These are phyloP conservation scores for Datnioides undecimradiatus DNA, from an alignment of 2,113 vertebrate genomes.

Conservation along the genomic window DNA sequence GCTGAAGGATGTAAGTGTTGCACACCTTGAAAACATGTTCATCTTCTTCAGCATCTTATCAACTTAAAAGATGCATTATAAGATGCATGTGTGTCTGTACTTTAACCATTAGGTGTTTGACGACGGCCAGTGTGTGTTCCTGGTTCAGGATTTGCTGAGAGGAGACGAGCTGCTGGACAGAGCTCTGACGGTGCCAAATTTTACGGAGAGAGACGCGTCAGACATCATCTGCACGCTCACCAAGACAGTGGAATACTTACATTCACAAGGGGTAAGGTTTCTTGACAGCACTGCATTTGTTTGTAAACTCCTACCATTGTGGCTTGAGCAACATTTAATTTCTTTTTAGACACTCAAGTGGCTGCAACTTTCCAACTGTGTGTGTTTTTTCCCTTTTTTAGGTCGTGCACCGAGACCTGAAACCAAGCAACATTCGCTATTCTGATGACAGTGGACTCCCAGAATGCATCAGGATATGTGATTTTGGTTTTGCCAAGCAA, in stretches of 20 bases:
- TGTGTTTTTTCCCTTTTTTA: slow-evolving; percentile 56
- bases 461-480: slow-evolving; percentile 93
- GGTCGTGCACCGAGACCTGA: slow-evolving; percentile 97
- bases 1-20: slow-evolving; percentile 92
- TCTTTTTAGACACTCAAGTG: too few relatives aligned
- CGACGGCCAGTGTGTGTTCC: slow-evolving; percentile 90
- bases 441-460: slow-evolving; percentile 92
- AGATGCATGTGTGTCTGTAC: slow-evolving; percentile 20
- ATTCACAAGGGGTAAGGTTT: slow-evolving; percentile 91
- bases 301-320: neutral
- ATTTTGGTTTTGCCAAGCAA: slow-evolving; percentile 96
- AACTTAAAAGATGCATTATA: too few relatives aligned
- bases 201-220: slow-evolving; percentile 93
- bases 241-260: slow-evolving; percentile 95
- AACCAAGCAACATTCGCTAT: slow-evolving; percentile 96
- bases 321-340: neutral
- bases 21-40: neutral
- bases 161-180: slow-evolving; percentile 94
- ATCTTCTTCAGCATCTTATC: neutral
- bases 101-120: slow-evolving; percentile 90
- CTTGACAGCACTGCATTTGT: neutral
- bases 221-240: slow-evolving; percentile 91
- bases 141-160: slow-evolving; percentile 94
- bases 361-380: neutral
- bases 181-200: slow-evolving; percentile 88